Evolutionary conservation across 53 echinoderm and acorn worm genomes (phyloP), one percentile per base, ranked within the genome.

Genomic region (Apostichopus leukothele): DNA sequence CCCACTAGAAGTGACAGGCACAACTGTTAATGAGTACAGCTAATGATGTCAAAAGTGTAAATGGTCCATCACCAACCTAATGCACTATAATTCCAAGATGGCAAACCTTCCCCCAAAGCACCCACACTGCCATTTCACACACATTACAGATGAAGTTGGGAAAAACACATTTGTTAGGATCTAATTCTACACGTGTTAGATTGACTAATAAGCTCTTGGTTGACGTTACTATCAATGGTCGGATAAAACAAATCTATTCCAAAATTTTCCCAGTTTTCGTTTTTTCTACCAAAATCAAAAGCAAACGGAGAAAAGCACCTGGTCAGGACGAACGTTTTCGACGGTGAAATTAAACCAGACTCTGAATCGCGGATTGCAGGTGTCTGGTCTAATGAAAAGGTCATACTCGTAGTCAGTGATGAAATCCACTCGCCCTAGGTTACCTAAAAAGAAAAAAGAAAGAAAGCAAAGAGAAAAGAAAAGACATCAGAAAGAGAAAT

Each of bases 331-430:
- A 78, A 92, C 91, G 53, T 98, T 98, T 88, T 98, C 98, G 25
- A 98, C 94, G 50, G 98, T 98, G 89, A 98, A 98, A 90, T 95
- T 95, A 83, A 98, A 98, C 98, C 98, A 98, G 59, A 98, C 98
- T 54, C 98, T 91, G 78, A 98, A 98, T 8, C 98, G 89, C 18
- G 95, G 95, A 86, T 98, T 98, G 88, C 98, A 98, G 51, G 98
- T 98, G 88, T 98, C 98, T 2, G 98, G 98, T 76, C 98, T 88
- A 67, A 98, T 90, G 88, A 98, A 98, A 57, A 98, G 92, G 77
- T 98, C 98, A 59, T 98, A 98, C 84, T 98, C 98, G 81, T 94
- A 96, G 60, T 98, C 98, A 14, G 98, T 96, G 88, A 98, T 96
- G 91, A 94, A 98, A 78, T 98, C 98, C 23, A 96, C 98, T 50